phyloP scores from a whole-genome alignment of 2,888 invertebrate species.

The Cabera pusaria region DNA sequence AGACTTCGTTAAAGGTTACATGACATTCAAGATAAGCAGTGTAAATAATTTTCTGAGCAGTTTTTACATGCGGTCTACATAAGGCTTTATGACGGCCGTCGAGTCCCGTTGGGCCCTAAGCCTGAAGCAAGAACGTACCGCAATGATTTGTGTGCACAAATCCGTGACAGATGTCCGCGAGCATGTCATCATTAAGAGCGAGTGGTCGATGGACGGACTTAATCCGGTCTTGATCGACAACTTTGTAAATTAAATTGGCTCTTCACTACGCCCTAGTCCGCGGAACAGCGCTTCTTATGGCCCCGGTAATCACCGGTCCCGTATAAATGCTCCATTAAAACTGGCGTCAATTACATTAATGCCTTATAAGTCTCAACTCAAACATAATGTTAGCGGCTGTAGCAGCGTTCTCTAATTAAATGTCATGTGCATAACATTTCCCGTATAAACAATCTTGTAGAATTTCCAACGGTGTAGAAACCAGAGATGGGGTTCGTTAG shows the following conservation, averaged over 20 bases:
- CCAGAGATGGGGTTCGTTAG: conserved; percentile 43
- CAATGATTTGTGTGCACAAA: conserved; percentile 43
- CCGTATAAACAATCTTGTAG: conserved; percentile 57
- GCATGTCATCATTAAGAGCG: conserved; percentile 59
- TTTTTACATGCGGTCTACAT: neutral
- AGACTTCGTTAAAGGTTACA: conserved; percentile 2
- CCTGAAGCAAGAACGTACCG: conserved; percentile 22
- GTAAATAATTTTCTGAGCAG: too few species aligned
- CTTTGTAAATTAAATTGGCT: conserved; percentile 79
- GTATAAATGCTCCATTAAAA: conserved; percentile 75
- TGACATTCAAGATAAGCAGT: neutral
- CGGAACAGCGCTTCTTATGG: conserved; percentile 70
- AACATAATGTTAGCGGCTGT: conserved; percentile 51
- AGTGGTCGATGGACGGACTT: conserved; percentile 46
- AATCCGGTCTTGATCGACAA: conserved; percentile 71
- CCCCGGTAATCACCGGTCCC: conserved; percentile 62
- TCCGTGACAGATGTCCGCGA: conserved; percentile 53
- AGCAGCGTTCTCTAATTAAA: conserved; percentile 64
- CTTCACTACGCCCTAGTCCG: conserved; percentile 52
- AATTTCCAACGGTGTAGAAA: conserved; percentile 54
- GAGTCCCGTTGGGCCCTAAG: conserved; percentile 17
- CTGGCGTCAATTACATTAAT: conserved; percentile 76
- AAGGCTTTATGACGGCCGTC: conserved; percentile 6
- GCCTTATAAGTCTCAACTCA: conserved; percentile 66
- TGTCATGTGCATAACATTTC: conserved; percentile 55